phyloP scores from a whole-genome alignment of 2,888 invertebrate genomes.

The Caenorhabditis macrosperma region DNA sequence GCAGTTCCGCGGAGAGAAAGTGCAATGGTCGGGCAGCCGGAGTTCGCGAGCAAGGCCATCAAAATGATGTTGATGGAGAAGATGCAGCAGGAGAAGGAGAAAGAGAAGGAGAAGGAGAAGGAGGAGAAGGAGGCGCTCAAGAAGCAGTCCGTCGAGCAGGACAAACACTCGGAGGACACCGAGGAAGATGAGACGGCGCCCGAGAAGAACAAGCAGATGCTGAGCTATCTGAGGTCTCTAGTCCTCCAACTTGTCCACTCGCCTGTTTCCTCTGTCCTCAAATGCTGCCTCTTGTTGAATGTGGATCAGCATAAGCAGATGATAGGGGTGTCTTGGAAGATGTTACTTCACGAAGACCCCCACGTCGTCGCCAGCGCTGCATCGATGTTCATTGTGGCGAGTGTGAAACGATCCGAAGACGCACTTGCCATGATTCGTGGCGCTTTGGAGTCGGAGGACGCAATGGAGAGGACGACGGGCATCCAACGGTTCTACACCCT shows the following conservation, averaged over 20 bases:
- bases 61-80: conserved; percentile 78
- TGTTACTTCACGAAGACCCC: conserved; percentile 91
- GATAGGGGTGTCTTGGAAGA: conserved; percentile 94
- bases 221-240: conserved; percentile 58
- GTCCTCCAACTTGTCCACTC: conserved; percentile 86
- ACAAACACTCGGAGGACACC: conserved; percentile 68
- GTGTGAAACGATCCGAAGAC: conserved; percentile 92
- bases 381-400: conserved; percentile 91
- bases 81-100: conserved; percentile 73
- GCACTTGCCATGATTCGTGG: conserved; percentile 92
- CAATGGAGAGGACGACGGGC: conserved; percentile 89
- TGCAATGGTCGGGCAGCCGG: conserved; percentile 77
- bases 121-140: conserved; percentile 70
- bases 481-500: conserved; percentile 90
- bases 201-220: conserved; percentile 63
- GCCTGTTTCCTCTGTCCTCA: conserved; percentile 89
- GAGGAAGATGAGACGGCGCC: conserved; percentile 62
- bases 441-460: conserved; percentile 90
- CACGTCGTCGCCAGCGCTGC: conserved; percentile 84
- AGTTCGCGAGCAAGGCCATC: conserved; percentile 76
- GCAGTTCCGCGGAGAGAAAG: conserved; percentile 77
- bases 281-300: conserved; percentile 91
- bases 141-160: conserved; percentile 66
- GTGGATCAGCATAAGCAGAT: conserved; percentile 84
- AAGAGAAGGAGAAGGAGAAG: conserved; percentile 77